Percentiles rank a stretch among this genome's conserved stretches.
Conservation (phyloP, 2,113 vertebrate genomes). For the Agapornis roseicollis region DNA sequence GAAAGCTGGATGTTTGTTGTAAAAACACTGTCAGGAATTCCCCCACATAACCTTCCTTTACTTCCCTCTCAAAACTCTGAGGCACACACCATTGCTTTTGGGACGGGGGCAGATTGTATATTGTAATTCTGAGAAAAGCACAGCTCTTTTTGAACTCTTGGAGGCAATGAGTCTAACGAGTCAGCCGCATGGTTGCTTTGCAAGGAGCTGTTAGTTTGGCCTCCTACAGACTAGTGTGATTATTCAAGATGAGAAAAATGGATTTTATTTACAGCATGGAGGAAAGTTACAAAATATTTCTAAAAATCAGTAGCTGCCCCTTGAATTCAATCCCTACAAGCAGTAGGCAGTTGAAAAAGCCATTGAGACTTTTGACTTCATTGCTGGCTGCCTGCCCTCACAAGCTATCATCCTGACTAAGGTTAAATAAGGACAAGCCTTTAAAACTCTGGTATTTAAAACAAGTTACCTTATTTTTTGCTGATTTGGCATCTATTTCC, state of each 20-base stretch:
- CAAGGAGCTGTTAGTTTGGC: not conserved
- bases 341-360: not conserved
- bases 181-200: not conserved
- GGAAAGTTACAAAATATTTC: not conserved
- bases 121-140: not conserved
- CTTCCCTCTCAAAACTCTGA: not conserved
- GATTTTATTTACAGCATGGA: not conserved
- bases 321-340: not conserved
- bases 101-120: not conserved
- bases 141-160: not conserved
- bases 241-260: not conserved
- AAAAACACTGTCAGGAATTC: constrained; percentile 44
- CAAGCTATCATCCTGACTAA: constrained; percentile 13
- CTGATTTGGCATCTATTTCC: constrained; percentile 70
- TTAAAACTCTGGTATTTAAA: constrained; percentile 55
- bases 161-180: not conserved
- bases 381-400: not conserved
- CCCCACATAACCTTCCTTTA: not conserved
- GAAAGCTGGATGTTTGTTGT: not conserved
- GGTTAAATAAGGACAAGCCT: constrained; percentile 58
- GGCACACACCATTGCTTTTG: not conserved
- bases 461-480: constrained; percentile 64
- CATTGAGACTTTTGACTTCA: not conserved
- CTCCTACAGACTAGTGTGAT: not conserved
- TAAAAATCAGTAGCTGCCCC: not conserved